phyloP scores from a whole-genome alignment of 2,113 vertebrate genomes.

The Alligator sinensis region DNA sequence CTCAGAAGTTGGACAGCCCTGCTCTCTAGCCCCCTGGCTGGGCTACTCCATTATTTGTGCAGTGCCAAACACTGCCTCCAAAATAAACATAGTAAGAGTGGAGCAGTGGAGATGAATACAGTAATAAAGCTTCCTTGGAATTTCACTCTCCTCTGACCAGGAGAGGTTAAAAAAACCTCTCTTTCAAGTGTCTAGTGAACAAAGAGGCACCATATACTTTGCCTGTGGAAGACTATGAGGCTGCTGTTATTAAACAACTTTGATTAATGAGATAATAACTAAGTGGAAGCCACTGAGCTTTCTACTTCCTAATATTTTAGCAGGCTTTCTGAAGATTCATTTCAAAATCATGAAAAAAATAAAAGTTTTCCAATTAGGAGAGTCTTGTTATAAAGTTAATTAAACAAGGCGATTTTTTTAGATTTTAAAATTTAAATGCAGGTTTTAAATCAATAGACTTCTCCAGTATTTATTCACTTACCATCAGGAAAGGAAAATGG shows the following conservation, averaged over 20 bases:
- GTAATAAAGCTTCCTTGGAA: too few relatives aligned
- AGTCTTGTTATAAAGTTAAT: not conserved
- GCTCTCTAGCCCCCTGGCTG: not conserved
- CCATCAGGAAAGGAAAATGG: slow-evolving; percentile 94
- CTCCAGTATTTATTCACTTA: slow-evolving; percentile 74
- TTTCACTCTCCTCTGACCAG: not conserved
- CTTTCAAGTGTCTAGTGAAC: not conserved
- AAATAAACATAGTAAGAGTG: too few relatives aligned
- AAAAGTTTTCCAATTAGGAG: not conserved
- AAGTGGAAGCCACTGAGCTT: not conserved
- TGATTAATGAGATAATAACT: not conserved
- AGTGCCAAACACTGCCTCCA: not conserved
- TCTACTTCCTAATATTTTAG: not conserved
- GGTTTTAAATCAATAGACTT: not conserved
- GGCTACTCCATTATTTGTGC: not conserved
- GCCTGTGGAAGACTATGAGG: not conserved
- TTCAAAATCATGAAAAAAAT: not conserved
- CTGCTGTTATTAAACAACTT: not conserved
- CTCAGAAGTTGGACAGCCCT: too few relatives aligned
- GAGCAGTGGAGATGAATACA: too few relatives aligned
- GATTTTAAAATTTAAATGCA: not conserved
- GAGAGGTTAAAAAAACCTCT: accelerated
- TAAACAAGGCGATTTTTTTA: not conserved
- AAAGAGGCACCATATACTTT: not conserved
- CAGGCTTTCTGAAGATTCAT: not conserved